Conservation (phyloP, 2,888 invertebrate genomes). For the Phyto melanocephala region DNA sequence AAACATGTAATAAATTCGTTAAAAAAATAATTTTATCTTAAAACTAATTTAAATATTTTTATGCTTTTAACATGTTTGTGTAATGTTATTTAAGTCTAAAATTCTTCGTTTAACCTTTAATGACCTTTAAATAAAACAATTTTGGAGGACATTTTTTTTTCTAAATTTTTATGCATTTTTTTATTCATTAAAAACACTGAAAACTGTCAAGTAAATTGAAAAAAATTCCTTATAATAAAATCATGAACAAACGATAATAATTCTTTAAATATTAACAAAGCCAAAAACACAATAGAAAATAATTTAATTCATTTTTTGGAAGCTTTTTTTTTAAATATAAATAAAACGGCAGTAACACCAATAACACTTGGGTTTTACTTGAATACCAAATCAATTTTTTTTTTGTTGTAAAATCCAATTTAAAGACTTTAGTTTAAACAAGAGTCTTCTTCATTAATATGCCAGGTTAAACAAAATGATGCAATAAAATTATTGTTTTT, state of each 20-base stretch:
- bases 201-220: conserved; percentile 13
- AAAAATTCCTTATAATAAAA: conserved; percentile 28
- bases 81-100: too few relatives aligned
- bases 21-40: too few relatives aligned
- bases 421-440: conserved; percentile 29
- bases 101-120: neutral
- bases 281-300: neutral
- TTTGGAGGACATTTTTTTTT: conserved; percentile 23
- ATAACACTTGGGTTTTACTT: neutral
- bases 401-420: neutral
- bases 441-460: conserved; percentile 45
- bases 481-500: conserved; percentile 47
- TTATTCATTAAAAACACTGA: conserved; percentile 7
- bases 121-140: neutral
- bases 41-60: too few relatives aligned
- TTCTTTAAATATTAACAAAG: conserved; percentile 10
- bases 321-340: neutral
- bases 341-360: neutral
- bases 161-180: neutral
- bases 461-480: conserved; percentile 51
- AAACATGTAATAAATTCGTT: too few relatives aligned
- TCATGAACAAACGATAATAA: conserved; percentile 1
- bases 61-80: too few relatives aligned
- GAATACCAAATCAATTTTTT: conserved; percentile 3
- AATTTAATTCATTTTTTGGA: neutral